Percentiles rank a stretch among this genome's conserved stretches.
These are phyloP conservation scores for Lepus europaeus DNA, from an alignment of 2,113 vertebrate species.

Conservation along the genomic window DNA sequence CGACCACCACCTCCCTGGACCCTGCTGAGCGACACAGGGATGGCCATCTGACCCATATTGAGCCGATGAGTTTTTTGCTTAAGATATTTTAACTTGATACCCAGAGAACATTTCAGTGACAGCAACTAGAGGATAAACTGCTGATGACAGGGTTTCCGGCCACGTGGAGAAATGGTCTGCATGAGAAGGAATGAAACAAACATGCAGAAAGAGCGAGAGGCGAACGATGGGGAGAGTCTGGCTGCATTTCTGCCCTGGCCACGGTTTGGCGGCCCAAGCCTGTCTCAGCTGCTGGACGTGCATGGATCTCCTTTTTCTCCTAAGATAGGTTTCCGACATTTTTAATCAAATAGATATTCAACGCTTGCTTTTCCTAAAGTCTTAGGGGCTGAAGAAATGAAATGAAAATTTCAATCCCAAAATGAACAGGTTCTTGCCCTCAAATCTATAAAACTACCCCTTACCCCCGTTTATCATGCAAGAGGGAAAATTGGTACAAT, in stretches of 20 bases:
- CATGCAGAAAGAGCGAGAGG: neutral
- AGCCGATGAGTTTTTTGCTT: conserved; percentile 9
- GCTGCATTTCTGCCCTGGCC: neutral
- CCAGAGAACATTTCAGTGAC: conserved; percentile 21
- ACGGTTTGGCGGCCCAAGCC: neutral
- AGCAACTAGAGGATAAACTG: conserved; percentile 18
- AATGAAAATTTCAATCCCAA: conserved; percentile 45
- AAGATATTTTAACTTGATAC: conserved; percentile 5
- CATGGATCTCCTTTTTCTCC: neutral
- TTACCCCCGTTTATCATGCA: neutral
- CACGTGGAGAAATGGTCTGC: neutral
- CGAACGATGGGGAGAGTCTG: neutral
- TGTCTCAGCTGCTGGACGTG: neutral
- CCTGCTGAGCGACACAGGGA: neutral
- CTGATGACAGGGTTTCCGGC: neutral
- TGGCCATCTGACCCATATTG: neutral
- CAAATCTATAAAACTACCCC: conserved; percentile 12
- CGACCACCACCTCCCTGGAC: neutral
- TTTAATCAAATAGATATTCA: neutral
- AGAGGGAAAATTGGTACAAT: conserved; percentile 33
- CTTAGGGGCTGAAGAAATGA: neutral
- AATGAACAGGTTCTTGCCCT: conserved; percentile 14
- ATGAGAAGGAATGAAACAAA: conserved; percentile 24
- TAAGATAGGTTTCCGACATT: conserved; percentile 53
- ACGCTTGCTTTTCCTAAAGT: conserved; percentile 13